A percentile compares a stretch with the other conserved stretches of the same genome.
Evolutionary conservation across 2,888 invertebrate genomes (phyloP).

Genomic region (Orthosia gracilis): DNA sequence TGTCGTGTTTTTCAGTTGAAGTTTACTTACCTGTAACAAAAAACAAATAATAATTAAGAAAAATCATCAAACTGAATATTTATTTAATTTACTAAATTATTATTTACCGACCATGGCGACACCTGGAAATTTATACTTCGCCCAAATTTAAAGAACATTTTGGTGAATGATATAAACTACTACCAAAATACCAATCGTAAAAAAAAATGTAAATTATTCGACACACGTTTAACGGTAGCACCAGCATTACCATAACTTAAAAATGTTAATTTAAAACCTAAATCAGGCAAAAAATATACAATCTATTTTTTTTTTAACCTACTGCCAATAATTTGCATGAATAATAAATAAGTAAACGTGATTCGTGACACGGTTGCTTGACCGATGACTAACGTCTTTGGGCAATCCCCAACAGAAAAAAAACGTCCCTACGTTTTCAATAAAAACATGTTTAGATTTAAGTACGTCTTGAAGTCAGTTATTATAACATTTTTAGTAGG

Average conservation of each 20-base stretch:
- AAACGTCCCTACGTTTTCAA: constrained; percentile 2
- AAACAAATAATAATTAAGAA: neutral
- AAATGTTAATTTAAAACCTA: neutral
- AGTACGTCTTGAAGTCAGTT: constrained; percentile 1
- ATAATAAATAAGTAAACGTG: constrained; percentile 9
- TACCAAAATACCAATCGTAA: no score
- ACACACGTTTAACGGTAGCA: constrained; percentile 12
- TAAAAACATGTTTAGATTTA: neutral
- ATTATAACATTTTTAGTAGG: neutral
- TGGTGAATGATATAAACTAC: neutral
- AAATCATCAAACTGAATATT: neutral
- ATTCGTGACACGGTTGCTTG: constrained; percentile 23
- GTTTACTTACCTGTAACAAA: constrained; percentile 53
- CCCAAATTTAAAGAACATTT: neutral
- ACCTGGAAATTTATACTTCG: neutral
- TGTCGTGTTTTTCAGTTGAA: neutral
- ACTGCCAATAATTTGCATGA: constrained; percentile 23
- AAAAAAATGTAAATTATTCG: neutral
- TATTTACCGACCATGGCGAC: no score
- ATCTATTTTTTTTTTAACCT: constrained; percentile 11
- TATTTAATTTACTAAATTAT: no score
- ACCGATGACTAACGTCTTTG: constrained; percentile 47
- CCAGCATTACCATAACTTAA: neutral
- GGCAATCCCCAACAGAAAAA: constrained; percentile 38
- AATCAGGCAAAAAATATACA: neutral